phyloP scores from a whole-genome alignment of 2,113 vertebrate species.

The Rhynchomys soricoides region DNA sequence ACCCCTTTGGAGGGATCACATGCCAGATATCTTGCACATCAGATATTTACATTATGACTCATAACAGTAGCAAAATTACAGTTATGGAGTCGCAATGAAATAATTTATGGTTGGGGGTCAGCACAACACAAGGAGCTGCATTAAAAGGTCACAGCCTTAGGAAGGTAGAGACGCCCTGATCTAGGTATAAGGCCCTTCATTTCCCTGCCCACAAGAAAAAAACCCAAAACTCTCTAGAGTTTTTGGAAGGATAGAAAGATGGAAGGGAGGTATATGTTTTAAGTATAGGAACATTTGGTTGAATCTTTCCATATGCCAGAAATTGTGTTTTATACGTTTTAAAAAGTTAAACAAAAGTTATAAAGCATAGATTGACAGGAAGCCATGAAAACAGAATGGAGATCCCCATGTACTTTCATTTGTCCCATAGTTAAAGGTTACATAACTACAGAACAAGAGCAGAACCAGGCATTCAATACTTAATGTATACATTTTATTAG shows the following conservation, averaged over 20 bases:
- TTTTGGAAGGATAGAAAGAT: neutral
- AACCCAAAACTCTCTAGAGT: neutral
- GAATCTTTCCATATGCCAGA: neutral
- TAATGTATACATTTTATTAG: neutral
- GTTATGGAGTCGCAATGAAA: neutral
- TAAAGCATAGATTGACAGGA: neutral
- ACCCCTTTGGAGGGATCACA: neutral
- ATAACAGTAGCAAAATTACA: neutral
- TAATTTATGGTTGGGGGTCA: neutral
- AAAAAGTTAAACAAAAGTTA: neutral
- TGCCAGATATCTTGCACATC: neutral
- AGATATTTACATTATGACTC: neutral
- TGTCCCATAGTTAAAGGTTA: neutral
- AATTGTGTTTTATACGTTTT: neutral
- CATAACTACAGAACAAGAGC: neutral
- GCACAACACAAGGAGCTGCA: neutral
- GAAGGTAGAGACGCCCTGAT: neutral
- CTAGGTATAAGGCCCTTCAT: neutral
- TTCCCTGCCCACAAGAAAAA: neutral
- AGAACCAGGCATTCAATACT: neutral
- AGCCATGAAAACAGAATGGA: neutral
- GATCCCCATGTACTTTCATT: neutral
- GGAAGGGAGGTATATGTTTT: neutral
- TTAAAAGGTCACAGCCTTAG: neutral
- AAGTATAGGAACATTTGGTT: slow-evolving; percentile 10